Base-by-base conservation (phyloP, 2,113 vertebrate genomes). In the Scopus umbretta region DNA sequence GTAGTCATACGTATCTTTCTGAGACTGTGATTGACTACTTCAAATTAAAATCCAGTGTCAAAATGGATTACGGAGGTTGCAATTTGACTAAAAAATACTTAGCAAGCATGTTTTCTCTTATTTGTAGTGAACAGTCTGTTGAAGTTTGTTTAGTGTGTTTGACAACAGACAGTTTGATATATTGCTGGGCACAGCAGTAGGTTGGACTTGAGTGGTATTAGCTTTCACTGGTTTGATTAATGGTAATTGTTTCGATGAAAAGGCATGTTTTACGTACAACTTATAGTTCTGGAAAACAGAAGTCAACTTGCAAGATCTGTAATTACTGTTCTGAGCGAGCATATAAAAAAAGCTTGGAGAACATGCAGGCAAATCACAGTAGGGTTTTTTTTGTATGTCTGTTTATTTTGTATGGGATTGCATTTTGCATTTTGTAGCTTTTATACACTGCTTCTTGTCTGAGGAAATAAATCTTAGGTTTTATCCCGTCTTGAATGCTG, bases 91-190 rank as follows among this genome's bases (percentile, higher is more conserved):
- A 97, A 96, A 98, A 98, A 98, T 97, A 98, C 97, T 98, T 98
- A 98, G 96, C 98, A 98, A 98, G 98, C 98, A 98, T 95, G 96
- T 98, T 97, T 97, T 95, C 94, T 97, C 95, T 95, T 98, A 97
- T 97, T 98, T 98, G 93, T 96, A 96, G 94, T 97, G 95, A 98
- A 98, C 97, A 98, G 97, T 91, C 97, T 98, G 97, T 96, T 98
- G 96, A 98, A 98, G 98, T 98, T 98, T 98, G 97, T 97, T 98
- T 96, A 97, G 96, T 96, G 86, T 98, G 98, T 98, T 98, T 98
- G 98, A 98, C 98, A 98, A 98, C 98, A 98, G 98, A 98, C 98
- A 98, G 98, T 98, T 98, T 98, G 98, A 98, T 98, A 97, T 98
- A 98, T 98, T 98, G 98, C 98, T 94, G 98, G 98, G 98, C 98